Percentiles rank a stretch among this genome's conserved stretches.
Evolutionary conservation across 2,113 vertebrate genomes (phyloP).

Genomic region (Microtus oregoni): DNA sequence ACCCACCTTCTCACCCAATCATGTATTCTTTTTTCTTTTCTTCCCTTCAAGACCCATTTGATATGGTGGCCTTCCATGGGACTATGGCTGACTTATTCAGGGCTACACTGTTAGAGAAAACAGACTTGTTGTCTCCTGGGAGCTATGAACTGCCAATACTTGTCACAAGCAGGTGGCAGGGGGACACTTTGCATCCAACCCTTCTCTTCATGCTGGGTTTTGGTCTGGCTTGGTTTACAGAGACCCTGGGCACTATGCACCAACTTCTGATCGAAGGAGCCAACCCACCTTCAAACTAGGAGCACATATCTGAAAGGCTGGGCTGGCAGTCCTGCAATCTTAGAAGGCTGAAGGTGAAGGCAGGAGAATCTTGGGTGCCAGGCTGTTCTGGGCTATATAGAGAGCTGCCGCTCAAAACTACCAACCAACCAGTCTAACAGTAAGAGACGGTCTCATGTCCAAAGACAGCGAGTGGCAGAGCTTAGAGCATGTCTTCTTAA

Average conservation of each 20-base stretch:
- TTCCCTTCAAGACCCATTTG: not conserved
- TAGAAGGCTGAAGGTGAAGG: not conserved
- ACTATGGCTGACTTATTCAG: not conserved
- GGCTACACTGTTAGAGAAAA: not conserved
- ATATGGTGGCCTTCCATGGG: not conserved
- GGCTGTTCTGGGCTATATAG: not conserved
- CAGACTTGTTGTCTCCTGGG: not conserved
- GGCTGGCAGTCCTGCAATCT: not conserved
- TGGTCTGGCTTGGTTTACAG: not conserved
- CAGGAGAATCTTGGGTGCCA: not conserved
- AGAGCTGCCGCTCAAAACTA: not conserved
- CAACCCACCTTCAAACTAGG: not conserved
- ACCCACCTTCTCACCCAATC: not conserved
- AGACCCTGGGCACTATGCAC: not conserved
- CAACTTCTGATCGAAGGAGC: not conserved
- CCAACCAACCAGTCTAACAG: not conserved
- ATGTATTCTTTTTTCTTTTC: not conserved
- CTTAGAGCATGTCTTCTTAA: not conserved
- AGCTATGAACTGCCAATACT: not conserved
- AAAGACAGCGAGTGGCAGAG: not conserved
- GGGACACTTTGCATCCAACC: not conserved
- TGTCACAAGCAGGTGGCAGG: not conserved
- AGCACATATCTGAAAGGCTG: not conserved
- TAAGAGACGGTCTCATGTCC: not conserved
- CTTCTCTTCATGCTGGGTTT: not conserved